Conservation (phyloP, 2,888 invertebrate species). For the Tribolium freemani region DNA sequence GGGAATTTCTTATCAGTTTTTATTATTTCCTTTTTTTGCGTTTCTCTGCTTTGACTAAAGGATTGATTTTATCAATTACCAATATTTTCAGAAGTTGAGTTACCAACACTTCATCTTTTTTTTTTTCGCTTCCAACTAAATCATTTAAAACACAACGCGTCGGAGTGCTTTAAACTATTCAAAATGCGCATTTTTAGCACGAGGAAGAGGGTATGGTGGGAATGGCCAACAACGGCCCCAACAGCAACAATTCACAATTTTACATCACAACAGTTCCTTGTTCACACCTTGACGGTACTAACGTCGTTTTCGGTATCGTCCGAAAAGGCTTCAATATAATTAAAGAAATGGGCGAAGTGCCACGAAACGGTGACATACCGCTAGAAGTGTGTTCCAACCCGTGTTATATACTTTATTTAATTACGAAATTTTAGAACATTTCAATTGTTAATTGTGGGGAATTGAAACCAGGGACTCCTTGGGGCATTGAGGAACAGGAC, state of each 20-base stretch:
- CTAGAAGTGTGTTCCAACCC: slow-evolving; percentile 69
- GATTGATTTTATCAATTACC: too few relatives aligned
- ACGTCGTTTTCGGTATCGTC: slow-evolving; percentile 89
- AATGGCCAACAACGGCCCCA: slow-evolving; percentile 85
- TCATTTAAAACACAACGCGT: not conserved
- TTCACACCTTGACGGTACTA: slow-evolving; percentile 82
- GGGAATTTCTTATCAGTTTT: too few relatives aligned
- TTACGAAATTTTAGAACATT: slow-evolving; percentile 71
- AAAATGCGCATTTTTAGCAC: slow-evolving; percentile 65
- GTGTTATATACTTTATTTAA: not conserved
- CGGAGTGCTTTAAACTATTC: not conserved
- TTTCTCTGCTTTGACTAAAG: too few relatives aligned
- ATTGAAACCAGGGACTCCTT: slow-evolving; percentile 71
- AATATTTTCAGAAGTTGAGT: too few relatives aligned
- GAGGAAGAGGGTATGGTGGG: slow-evolving; percentile 78
- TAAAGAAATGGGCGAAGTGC: slow-evolving; percentile 77
- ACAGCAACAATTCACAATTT: slow-evolving; percentile 96
- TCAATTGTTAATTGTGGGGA: slow-evolving; percentile 83
- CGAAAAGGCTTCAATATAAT: slow-evolving; percentile 81
- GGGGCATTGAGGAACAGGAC: slow-evolving; percentile 79
- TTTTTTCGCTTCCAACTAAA: not conserved
- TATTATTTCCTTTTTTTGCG: too few relatives aligned
- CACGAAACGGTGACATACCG: slow-evolving; percentile 73
- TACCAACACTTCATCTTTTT: too few relatives aligned
- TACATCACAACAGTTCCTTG: slow-evolving; percentile 87